Base-by-base conservation (phyloP, 2,113 vertebrate species). In the Lampris megalopsis region DNA sequence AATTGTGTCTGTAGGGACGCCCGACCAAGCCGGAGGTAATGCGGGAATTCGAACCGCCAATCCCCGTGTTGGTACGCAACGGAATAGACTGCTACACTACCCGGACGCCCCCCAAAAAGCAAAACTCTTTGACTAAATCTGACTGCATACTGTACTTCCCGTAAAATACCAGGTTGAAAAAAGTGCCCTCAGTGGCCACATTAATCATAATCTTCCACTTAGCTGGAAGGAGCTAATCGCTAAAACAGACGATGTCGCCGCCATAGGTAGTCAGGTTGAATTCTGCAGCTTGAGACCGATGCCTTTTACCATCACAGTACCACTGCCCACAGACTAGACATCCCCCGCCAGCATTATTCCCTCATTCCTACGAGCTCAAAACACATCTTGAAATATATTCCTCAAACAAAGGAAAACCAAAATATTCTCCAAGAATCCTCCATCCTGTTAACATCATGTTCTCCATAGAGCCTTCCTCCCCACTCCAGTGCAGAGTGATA, bases 321-420 rank as follows among this genome's bases (percentile, higher is more conserved):
- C 63, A 69, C 68, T 80, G 81, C 80, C 80, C 77, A 80, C 77
- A 73, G 69, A 43, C 70, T 68, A 60, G 5, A 75, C 68, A 77
- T 77, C 73, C 76, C 68, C 68, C 63, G 45, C 78, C 64, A 74
- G 83, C 43, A 86, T 71, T 61, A 71, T 65, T 66, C 56, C 45
- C 75, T 56, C 66, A 63, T 75, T 80, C 63, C 79, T 63, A 40
- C 9, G 7, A 4, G 56, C 75, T 84, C 38, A 56, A 68, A 60
- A 80, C 72, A 85, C 88, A 89, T 90, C 72, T 87, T 88, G 84
- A 85, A 92, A 89, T 83, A 71, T 81, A 86, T 88, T 91, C 24
- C 73, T 81, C 69, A 76, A 84, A 88, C 74, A 83, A 63, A 57
- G 5, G 52, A 84, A 71, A 87, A 86, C 85, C 52, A 77, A 81